phyloP scores from a whole-genome alignment of 2,797 vertebrate genomes.

The Clarias fuscus region DNA sequence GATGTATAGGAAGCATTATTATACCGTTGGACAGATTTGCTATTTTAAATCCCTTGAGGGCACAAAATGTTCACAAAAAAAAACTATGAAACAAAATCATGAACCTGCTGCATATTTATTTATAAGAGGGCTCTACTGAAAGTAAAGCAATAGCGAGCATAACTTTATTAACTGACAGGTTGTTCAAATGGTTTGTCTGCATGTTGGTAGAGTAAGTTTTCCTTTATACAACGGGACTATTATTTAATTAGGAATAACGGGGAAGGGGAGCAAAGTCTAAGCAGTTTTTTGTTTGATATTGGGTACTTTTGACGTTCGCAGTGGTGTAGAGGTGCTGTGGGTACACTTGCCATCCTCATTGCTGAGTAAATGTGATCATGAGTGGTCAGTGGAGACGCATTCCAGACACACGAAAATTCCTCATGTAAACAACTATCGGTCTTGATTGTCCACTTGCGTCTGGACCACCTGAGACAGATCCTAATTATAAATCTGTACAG shows the following conservation, averaged over 20 bases:
- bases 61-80: background rate
- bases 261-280: background rate
- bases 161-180: no score
- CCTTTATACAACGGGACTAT: no score
- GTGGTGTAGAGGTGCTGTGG: background rate
- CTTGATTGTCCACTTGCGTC: slow-evolving; percentile 3
- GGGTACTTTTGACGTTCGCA: background rate
- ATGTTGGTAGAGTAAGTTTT: no score
- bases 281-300: background rate
- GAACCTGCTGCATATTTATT: background rate
- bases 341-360: background rate
- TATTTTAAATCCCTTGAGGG: background rate
- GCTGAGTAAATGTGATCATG: background rate
- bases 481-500: background rate
- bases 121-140: background rate
- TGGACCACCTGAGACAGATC: background rate
- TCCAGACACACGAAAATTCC: background rate
- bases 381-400: background rate
- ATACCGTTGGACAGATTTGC: background rate
- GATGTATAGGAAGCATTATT: background rate
- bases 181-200: no score
- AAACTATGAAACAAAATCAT: background rate
- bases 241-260: background rate
- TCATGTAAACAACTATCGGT: slow-evolving; percentile 3
- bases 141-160: no score